Evolutionary conservation across 35 echinoderm and acorn worm species (phyloP), one percentile per base, ranked within the genome.

Genomic region (Eucidaris tribuloides): DNA sequence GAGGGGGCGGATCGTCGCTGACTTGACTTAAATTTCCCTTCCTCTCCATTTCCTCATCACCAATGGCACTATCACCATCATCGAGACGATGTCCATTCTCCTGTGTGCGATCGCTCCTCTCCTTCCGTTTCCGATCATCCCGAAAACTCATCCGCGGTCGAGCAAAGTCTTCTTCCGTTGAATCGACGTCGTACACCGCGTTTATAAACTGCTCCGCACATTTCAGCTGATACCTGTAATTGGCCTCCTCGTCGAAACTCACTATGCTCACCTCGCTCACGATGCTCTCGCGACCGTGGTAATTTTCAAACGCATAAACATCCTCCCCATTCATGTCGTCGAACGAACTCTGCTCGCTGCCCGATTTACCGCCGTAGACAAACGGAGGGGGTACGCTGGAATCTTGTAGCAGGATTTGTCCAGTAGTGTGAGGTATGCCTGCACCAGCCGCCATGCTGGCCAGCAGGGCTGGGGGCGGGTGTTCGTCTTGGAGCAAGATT

Each of bases 391-490:
- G 96, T 14, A 89, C 90, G 9, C 70, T 87, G 2, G 86, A 89
- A 55, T 99, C 96, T 50, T 99, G 96, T 2, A 99, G 79, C 29
- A 99, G 87, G 18, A 99, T 89, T 50, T 99, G 91, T 3, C 91
- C 91, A 0, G 71, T 55, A 50, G 77, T 40, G 15, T 57, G 46
- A 20, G 27, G 46, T 17, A n/a, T n/a, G n/a, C 9, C 9, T 52
- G 48, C 48, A 9, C 68, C 68, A 74, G 35, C 37, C 41, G 68
- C 68, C 5, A 74, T 44, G 6, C 70, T 71, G 13, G 65, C 65
- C 2, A 74, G 36, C 18, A 93, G 58, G 9, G 85, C 86, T 20
- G 79, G 79, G 15, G 91, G 91, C 1, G 81, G 62, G 13, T 83
- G 85, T 59, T 93, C 91, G 27, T 93, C 77, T 40, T 93, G 91